phyloP scores from a whole-genome alignment of 2,113 vertebrate genomes.

The Anguilla rostrata region DNA sequence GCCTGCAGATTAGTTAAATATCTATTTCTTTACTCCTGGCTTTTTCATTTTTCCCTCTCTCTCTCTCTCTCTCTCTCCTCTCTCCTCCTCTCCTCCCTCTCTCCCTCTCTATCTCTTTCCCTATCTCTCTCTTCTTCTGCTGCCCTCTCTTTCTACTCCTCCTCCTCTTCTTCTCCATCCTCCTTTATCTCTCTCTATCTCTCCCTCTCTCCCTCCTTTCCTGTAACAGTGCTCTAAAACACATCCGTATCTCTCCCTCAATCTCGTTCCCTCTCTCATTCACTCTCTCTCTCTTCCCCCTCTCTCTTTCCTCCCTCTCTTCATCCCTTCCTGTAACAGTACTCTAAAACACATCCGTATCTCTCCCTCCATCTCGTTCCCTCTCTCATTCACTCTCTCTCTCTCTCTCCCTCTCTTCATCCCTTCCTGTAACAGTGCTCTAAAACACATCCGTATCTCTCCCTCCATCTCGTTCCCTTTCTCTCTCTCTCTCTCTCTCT shows the following conservation, averaged over 20 bases:
- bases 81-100: too few species aligned
- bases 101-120: too few species aligned
- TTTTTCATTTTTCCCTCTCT: slow-evolving; percentile 8
- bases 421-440: slow-evolving; percentile 21
- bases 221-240: too few species aligned
- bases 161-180: too few species aligned
- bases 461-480: background rate
- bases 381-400: too few species aligned
- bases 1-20: slow-evolving; percentile 44
- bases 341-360: too few species aligned
- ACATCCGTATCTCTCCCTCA: background rate
- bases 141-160: too few species aligned
- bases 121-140: too few species aligned
- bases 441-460: too few species aligned
- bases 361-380: background rate
- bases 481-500: background rate
- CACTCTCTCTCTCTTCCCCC: background rate
- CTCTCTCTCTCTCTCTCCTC: slow-evolving; percentile 7
- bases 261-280: slow-evolving; percentile 11
- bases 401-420: too few species aligned
- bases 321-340: background rate
- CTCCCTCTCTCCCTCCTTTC: too few species aligned
- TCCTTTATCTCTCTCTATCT: background rate
- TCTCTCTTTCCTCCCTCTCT: background rate
- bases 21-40: slow-evolving; percentile 34